These are phyloP conservation scores for Lampris megalopsis DNA, from an alignment of 2,113 vertebrate species.

Conservation along the genomic window DNA sequence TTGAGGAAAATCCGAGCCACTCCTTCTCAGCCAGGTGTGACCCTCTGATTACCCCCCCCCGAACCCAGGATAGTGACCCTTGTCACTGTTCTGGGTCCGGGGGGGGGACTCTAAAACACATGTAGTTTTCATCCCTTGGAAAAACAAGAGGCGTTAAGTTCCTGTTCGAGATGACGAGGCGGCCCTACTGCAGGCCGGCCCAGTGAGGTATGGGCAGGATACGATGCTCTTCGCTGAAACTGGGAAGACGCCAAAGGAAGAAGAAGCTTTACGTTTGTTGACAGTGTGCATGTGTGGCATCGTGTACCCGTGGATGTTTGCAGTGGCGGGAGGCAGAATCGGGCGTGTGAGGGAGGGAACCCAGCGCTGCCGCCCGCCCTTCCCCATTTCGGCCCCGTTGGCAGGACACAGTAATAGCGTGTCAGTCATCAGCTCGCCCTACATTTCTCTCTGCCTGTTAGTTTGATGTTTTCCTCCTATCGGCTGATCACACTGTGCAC, in stretches of 20 bases:
- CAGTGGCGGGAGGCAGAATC: neutral
- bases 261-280: constrained; percentile 59
- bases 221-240: constrained; percentile 73
- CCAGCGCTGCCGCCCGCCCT: neutral
- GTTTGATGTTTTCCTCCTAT: constrained; percentile 67
- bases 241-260: constrained; percentile 76
- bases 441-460: constrained; percentile 54
- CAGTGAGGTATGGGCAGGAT: constrained; percentile 80
- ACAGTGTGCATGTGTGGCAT: constrained; percentile 39
- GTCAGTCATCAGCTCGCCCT: constrained; percentile 60
- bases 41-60: constrained; percentile 24
- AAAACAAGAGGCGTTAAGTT: constrained; percentile 74
- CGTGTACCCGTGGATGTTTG: constrained; percentile 45
- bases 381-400: constrained; percentile 48
- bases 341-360: constrained; percentile 32
- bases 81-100: constrained; percentile 43
- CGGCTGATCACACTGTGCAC: constrained; percentile 78
- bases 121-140: constrained; percentile 55
- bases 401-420: constrained; percentile 44
- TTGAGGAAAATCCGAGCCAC: constrained; percentile 49
- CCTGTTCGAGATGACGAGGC: constrained; percentile 61
- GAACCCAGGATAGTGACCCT: neutral
- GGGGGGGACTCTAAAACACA: constrained; percentile 57
- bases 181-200: constrained; percentile 73
- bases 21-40: constrained; percentile 36